Percentiles rank a stretch among this genome's conserved stretches.
These are phyloP conservation scores for Nomada ferruginata DNA, from an alignment of 2,888 invertebrate species.

Conservation along the genomic window DNA sequence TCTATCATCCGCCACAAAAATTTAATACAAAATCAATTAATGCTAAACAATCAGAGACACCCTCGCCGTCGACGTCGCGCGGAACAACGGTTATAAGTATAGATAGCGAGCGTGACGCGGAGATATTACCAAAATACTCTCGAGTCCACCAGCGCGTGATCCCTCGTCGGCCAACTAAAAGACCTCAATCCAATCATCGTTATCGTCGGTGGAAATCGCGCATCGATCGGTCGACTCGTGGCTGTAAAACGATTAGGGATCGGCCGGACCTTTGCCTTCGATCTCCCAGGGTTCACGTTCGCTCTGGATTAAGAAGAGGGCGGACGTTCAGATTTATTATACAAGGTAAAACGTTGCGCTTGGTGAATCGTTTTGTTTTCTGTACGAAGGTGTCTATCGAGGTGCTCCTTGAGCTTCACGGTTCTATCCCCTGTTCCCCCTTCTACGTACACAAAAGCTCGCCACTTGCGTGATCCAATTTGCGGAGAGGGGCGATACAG, in stretches of 20 bases:
- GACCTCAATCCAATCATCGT: slow-evolving; percentile 29
- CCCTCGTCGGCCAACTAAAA: slow-evolving; percentile 25
- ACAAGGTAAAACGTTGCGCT: slow-evolving; percentile 29
- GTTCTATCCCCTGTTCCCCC: background rate
- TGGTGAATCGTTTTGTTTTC: slow-evolving; percentile 31
- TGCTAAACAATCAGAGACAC: background rate
- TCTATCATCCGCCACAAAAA: background rate
- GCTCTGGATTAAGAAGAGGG: slow-evolving; percentile 7
- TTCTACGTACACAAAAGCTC: slow-evolving; percentile 41
- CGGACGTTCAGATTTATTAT: slow-evolving; percentile 42
- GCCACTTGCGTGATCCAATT: slow-evolving; percentile 59
- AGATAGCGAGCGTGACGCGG: background rate
- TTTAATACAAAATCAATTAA: slow-evolving; percentile 3
- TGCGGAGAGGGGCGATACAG: slow-evolving; percentile 25
- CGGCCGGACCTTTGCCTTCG: slow-evolving; percentile 35
- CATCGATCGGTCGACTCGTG: slow-evolving; percentile 12
- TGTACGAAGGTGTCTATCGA: slow-evolving; percentile 9
- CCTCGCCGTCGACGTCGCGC: background rate
- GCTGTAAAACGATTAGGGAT: slow-evolving; percentile 37
- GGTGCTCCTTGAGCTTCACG: background rate
- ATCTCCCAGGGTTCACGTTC: slow-evolving; percentile 12
- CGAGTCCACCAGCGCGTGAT: background rate
- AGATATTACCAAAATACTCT: slow-evolving; percentile 12
- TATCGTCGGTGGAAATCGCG: slow-evolving; percentile 14
- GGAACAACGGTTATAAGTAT: background rate